phyloP scores from a whole-genome alignment of 2,888 invertebrate species.

The Crossocerus cetratus region DNA sequence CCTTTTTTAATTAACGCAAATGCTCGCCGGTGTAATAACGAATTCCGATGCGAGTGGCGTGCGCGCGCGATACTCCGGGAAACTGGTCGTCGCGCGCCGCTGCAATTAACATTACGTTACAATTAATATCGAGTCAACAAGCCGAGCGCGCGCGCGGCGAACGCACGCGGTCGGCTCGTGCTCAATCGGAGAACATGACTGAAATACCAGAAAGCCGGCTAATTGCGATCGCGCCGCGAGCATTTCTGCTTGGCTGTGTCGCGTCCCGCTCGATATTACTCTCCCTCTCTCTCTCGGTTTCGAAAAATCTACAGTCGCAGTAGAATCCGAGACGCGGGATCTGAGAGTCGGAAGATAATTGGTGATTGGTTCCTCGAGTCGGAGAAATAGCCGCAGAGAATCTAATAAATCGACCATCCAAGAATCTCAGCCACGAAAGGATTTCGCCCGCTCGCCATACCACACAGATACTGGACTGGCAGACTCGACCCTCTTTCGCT shows the following conservation, averaged over 20 bases:
- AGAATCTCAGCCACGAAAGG: conserved; percentile 18
- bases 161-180: conserved; percentile 17
- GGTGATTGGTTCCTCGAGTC: too few relatives aligned
- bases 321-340: too few relatives aligned
- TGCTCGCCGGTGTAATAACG: conserved; percentile 33
- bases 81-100: conserved; percentile 33
- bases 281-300: too few relatives aligned
- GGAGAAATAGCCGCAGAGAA: too few relatives aligned
- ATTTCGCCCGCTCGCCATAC: conserved; percentile 11
- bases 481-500: background rate
- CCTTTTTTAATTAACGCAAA: conserved; percentile 36
- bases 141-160: conserved; percentile 11
- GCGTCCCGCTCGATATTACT: too few relatives aligned
- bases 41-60: conserved; percentile 8
- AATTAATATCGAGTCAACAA: conserved; percentile 49
- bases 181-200: conserved; percentile 37
- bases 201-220: conserved; percentile 29
- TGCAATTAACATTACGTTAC: conserved; percentile 49
- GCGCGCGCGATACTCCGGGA: conserved; percentile 28
- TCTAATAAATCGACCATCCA: conserved; percentile 22
- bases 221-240: conserved; percentile 22
- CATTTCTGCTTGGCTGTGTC: background rate
- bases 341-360: too few relatives aligned
- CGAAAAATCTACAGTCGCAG: too few relatives aligned
- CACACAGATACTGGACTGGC: too few relatives aligned